Evolutionary conservation across 2,113 vertebrate genomes (phyloP), one percentile per base, ranked within the genome.

Genomic region (Stegastes partitus): DNA sequence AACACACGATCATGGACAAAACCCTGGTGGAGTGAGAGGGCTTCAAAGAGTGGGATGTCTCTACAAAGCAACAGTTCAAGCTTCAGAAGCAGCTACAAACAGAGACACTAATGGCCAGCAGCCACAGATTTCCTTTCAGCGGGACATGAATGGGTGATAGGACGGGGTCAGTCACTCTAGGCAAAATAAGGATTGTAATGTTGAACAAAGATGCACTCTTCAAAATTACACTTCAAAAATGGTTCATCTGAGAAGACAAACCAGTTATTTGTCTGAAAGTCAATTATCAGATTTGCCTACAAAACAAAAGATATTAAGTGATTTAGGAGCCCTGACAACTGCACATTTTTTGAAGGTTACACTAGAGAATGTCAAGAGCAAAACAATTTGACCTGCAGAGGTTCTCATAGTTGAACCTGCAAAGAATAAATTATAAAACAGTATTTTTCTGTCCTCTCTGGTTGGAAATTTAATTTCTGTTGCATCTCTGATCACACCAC

Each of bases 81-180:
- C 91, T 77, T 87, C 70, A 88, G 84, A 87, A 72, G 81, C 67
- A 9, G 50, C 79, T 67, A 85, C 82, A 89, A 82, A 82, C 68
- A 53, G 49, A 34, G 39, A 63, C 53, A 58, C 19, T 68, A 53
- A 82, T 88, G 87, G 86, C 82, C 45, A 59, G 34, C 31, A 62
- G 80, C 84, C 81, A 82, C 55, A 26, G 16, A 55, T 22, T 34
- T 50, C 18, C 63, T 81, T 68, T 62, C 23, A 57, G 72, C 1
- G n/a, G 34, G 63, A 74, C 74, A 56, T 57, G 59, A 66, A 77
- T 42, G 57, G 81, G 67, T 65, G 42, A 82, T 75, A 59, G 26
- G 65, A 67, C 51, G 7, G 12, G 34, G 23, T 39, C 22, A 39
- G 22, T 66, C 42, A 42, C 18, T 77, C 5, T 50, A 22, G 68